Conservation (phyloP, 2,888 invertebrate genomes). For the Fabriciana adippe region DNA sequence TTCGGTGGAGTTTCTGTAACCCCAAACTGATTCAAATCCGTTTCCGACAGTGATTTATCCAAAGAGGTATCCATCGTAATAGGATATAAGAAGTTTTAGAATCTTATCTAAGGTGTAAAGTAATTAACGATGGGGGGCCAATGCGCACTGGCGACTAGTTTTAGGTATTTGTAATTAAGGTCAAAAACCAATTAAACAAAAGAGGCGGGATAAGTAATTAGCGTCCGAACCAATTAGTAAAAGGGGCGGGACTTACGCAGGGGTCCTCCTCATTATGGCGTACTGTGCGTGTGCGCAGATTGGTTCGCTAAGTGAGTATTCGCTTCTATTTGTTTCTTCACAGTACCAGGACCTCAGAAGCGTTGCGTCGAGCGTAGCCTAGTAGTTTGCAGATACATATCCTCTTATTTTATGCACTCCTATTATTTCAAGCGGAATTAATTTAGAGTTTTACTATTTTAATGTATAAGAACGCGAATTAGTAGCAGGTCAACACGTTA, state of each 20-base stretch:
- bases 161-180: conserved; percentile 2
- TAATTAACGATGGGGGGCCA: background rate
- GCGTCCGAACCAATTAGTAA: no score
- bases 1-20: conserved; percentile 12
- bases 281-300: no score
- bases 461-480: conserved; percentile 1
- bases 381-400: no score
- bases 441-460: conserved; percentile 18
- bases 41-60: conserved; percentile 10
- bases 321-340: no score
- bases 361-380: no score
- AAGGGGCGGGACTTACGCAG: no score
- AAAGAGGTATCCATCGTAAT: conserved; percentile 4
- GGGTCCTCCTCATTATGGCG: no score
- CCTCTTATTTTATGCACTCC: conserved; percentile 11
- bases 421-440: conserved; percentile 18
- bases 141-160: conserved; percentile 2
- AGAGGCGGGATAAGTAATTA: conserved; percentile 1
- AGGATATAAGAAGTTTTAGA: background rate
- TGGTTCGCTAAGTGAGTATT: no score
- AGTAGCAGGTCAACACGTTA: conserved; percentile 14
- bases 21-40: background rate
- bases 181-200: conserved; percentile 6
- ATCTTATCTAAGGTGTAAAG: background rate
- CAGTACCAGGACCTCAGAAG: no score